phyloP scores from a whole-genome alignment of 2,797 vertebrate species.

The Chloroceryle inda region DNA sequence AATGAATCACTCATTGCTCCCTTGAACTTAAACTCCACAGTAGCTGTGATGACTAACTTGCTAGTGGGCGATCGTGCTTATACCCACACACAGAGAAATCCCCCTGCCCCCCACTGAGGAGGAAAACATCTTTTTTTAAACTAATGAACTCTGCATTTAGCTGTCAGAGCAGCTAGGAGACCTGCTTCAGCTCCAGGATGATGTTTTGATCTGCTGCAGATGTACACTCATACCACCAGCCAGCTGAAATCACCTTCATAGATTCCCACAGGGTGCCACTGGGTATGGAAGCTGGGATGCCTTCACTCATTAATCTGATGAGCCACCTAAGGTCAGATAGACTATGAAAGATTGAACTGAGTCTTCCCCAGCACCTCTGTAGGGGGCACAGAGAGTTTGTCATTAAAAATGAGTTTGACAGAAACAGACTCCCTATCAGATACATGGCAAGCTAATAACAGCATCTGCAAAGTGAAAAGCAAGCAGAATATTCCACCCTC shows the following conservation, averaged over 20 bases:
- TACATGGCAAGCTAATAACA: neutral
- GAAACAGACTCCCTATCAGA: neutral
- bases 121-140: neutral
- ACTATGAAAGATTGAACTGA: neutral
- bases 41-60: neutral
- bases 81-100: neutral
- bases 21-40: conserved; percentile 23
- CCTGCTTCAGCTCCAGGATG: neutral
- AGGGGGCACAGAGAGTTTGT: neutral
- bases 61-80: neutral
- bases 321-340: neutral
- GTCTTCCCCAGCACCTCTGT: neutral
- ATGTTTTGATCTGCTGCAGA: neutral
- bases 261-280: neutral
- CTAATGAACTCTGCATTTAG: neutral
- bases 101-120: rapidly evolving
- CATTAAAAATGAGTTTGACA: neutral
- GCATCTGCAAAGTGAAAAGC: neutral
- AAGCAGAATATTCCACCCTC: neutral
- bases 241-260: neutral
- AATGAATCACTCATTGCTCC: conserved; percentile 43
- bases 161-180: neutral
- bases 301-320: neutral
- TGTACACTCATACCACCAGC: neutral
- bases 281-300: neutral